Base-by-base conservation (phyloP, 2,113 vertebrate species). In the Limanda limanda region DNA sequence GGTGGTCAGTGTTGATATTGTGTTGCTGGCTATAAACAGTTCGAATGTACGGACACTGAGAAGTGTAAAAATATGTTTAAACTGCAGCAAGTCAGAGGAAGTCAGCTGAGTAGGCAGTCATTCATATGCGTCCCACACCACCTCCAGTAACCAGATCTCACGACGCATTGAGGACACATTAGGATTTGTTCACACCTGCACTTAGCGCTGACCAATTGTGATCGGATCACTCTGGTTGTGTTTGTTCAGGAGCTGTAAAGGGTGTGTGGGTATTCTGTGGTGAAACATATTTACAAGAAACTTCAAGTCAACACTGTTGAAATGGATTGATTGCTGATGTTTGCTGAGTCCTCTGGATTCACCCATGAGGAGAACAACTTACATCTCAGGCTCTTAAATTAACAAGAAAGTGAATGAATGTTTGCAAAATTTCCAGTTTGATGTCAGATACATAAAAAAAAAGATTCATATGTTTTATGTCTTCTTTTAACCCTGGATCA, bases 401-500 rank as follows among this genome's bases (percentile, higher is more conserved):
- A 35, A 51, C 9, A 54, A 15, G 4, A 21, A n/a, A 3, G 51
- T 54, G 51, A 6, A n/a, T 21, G 45, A 18, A 17, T 5, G 1
- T 42, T 3, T 13, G 40, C 13, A 31, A 31, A 31, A 31, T 31
- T 3, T 60, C 13, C 3, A 64, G 12, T 57, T 45, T 21, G 24
- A 75, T n/a, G 10, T 57, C 0, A 0, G 11, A 5, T 37, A 8
- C 57, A 35, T 63, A 3, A 45, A 52, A 52, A 52, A 52, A n/a
- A 5, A 9, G 18, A 52, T 12, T 35, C 13, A 58, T 60, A 35
- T 60, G 3, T 20, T 42, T 25, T 10, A 47, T 35, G 62, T 71
- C 94, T 74, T 90, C 57, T 71, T 11, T 86, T 94, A 91, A 87
- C 87, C 89, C 68, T 91, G 81, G 75, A 70, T 91, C 72, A 89